Evolutionary conservation across 1,140 invertebrate species (phyloP).

Genomic region (Bombus polaris): DNA sequence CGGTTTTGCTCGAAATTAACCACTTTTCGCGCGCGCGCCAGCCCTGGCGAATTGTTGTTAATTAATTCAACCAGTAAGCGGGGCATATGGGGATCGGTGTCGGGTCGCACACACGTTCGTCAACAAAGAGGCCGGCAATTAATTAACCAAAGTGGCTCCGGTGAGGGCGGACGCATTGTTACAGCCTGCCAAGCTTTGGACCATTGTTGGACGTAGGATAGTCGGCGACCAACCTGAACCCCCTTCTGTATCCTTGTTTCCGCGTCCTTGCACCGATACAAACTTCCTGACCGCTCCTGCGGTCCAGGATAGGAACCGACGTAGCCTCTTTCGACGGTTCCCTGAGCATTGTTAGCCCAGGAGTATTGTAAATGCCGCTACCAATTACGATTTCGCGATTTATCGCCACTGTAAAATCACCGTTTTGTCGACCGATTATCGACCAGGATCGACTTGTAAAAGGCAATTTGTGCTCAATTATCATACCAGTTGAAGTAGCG

Average conservation of each 20-base stretch:
- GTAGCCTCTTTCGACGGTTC: slow-evolving; percentile 14
- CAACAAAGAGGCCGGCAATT: slow-evolving; percentile 65
- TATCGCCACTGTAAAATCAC: slow-evolving; percentile 30
- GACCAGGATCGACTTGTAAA: slow-evolving; percentile 34
- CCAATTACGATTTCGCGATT: slow-evolving; percentile 50
- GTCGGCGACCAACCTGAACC: slow-evolving; percentile 39
- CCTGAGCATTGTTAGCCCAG: slow-evolving; percentile 7
- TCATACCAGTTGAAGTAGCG: not conserved
- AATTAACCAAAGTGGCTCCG: slow-evolving; percentile 64
- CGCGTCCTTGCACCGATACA: slow-evolving; percentile 56
- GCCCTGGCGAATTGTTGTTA: slow-evolving; percentile 49
- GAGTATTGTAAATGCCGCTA: slow-evolving; percentile 39
- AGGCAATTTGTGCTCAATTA: slow-evolving; percentile 56
- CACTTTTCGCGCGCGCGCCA: slow-evolving; percentile 41
- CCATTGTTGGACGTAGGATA: slow-evolving; percentile 54
- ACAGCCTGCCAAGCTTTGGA: slow-evolving; percentile 24
- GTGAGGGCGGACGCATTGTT: slow-evolving; percentile 56
- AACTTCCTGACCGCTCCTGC: slow-evolving; percentile 41
- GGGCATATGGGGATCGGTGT: slow-evolving; percentile 53
- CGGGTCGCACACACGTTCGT: slow-evolving; percentile 46
- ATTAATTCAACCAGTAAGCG: slow-evolving; percentile 62
- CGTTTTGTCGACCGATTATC: slow-evolving; percentile 44
- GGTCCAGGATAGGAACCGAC: not conserved
- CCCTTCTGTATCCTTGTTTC: slow-evolving; percentile 58
- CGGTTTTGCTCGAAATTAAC: slow-evolving; percentile 35